Evolutionary conservation across 2,797 vertebrate genomes (phyloP).

Genomic region (Argya squamiceps): DNA sequence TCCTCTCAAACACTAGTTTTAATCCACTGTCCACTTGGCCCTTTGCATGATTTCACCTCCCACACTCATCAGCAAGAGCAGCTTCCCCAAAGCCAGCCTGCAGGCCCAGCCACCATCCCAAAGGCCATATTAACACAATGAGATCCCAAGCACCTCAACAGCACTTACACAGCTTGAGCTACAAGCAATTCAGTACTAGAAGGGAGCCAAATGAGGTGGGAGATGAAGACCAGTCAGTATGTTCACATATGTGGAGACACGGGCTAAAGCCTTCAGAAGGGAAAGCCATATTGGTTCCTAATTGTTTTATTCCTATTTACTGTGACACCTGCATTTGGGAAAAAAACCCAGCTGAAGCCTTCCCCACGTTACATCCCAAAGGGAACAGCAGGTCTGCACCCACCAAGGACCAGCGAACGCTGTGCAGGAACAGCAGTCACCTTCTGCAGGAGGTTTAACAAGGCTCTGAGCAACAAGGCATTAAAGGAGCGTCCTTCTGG

Average conservation of each 20-base stretch:
- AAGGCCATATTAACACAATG: not conserved
- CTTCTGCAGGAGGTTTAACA: not conserved
- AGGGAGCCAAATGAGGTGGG: not conserved
- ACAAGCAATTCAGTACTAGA: not conserved
- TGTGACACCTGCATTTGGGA: not conserved
- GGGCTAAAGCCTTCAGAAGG: not conserved
- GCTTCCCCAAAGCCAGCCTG: not conserved
- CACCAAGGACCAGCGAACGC: accelerated
- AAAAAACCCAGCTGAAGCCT: not conserved
- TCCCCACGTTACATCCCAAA: not conserved
- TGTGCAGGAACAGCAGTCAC: not conserved
- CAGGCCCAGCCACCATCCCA: not conserved
- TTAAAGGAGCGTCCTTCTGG: accelerated
- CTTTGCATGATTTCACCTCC: not conserved
- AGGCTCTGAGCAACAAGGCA: not conserved
- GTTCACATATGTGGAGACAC: accelerated
- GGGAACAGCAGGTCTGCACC: no score
- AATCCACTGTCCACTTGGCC: not conserved
- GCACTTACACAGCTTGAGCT: accelerated
- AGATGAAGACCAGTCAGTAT: not conserved
- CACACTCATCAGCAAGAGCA: not conserved
- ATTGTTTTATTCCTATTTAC: not conserved
- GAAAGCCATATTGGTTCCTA: not conserved
- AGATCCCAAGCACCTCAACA: not conserved
- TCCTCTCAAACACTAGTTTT: not conserved